Base-by-base conservation (phyloP, 2,113 vertebrate species). In the Eolophus roseicapilla region DNA sequence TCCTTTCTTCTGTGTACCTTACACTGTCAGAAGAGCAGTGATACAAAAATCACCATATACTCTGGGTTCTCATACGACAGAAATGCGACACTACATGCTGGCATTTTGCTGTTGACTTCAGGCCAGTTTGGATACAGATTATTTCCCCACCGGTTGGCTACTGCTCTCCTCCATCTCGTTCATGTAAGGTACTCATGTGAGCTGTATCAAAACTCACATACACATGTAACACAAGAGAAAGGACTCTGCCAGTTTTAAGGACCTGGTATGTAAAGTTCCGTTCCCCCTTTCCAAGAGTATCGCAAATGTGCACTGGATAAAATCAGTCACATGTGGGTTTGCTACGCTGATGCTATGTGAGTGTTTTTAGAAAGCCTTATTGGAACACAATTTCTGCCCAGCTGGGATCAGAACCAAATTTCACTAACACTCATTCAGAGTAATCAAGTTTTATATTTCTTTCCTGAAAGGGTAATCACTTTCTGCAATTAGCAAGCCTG, bases 381-480 rank as follows among this genome's bases (percentile, higher is more conserved):
- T 84, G 77, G 71, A 84, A 50, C 11, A 8, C 39, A 23, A 1
- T 33, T 88, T 95, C 80, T 93, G 47, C 95, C 80, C 92, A 90
- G 95, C 94, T 93, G 95, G 85, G 79, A 88, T 77, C 88, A 83
- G 76, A 77, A 90, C 67, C 68, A n/a, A 55, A 70, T 94, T 86
- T 93, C 46, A 28, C 68, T 94, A 88, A 59, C 75, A 53, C 75
- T 85, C 65, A 76, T 76, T 95, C 83, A 77, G 18, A 93, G 88
- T 95, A 96, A 96, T 96, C 96, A 97, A 94, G 92, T 91, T 97
- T 90, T 83, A 59, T 81, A 90, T 97, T 95, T 95, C 69, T 91
- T 86, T 77, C 80, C 62, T 93, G 94, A 93, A 95, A 95, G 92
- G 86, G 64, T 93, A 94, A 95, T 96, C 91, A 93, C 91, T 80